These are phyloP conservation scores for Acrobasis suavella DNA, from an alignment of 2,888 invertebrate genomes.

Conservation along the genomic window DNA sequence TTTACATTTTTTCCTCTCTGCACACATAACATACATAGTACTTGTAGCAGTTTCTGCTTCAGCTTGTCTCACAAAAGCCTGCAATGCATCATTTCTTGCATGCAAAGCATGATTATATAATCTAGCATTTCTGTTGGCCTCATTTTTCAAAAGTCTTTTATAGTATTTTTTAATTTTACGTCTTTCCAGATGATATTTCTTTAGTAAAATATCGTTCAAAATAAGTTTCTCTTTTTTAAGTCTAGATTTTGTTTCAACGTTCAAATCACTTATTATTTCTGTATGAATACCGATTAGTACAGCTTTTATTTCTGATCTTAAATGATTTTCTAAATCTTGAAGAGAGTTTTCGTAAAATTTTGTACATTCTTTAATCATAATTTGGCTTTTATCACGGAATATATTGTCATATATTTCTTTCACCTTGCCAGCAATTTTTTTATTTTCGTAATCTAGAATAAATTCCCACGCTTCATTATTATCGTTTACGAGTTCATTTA, in stretches of 20 bases:
- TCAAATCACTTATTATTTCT: conserved; percentile 55
- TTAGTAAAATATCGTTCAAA: conserved; percentile 49
- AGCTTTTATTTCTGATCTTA: conserved; percentile 54
- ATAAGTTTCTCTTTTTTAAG: conserved; percentile 50
- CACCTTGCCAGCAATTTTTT: conserved; percentile 50
- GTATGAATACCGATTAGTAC: conserved; percentile 51
- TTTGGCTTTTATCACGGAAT: conserved; percentile 55
- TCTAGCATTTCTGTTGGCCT: conserved; percentile 49
- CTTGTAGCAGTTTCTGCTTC: conserved; percentile 63
- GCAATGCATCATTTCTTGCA: conserved; percentile 64
- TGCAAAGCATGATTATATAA: conserved; percentile 52
- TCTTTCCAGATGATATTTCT: conserved; percentile 52
- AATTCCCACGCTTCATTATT: conserved; percentile 65
- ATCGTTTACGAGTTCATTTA: conserved; percentile 50
- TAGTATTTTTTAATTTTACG: conserved; percentile 64
- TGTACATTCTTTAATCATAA: conserved; percentile 57
- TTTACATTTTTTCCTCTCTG: conserved; percentile 71
- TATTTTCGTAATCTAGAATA: conserved; percentile 56
- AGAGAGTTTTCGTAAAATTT: conserved; percentile 62
- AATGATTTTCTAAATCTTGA: conserved; percentile 60
- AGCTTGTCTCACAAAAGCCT: conserved; percentile 58
- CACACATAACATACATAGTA: conserved; percentile 71
- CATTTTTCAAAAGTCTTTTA: conserved; percentile 58
- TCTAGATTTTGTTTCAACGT: conserved; percentile 58
- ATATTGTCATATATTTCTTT: conserved; percentile 52